Percentiles rank a stretch among this genome's conserved stretches.
phyloP scores from a whole-genome alignment of 2,797 vertebrate species.

The Peromyscus aztecus region DNA sequence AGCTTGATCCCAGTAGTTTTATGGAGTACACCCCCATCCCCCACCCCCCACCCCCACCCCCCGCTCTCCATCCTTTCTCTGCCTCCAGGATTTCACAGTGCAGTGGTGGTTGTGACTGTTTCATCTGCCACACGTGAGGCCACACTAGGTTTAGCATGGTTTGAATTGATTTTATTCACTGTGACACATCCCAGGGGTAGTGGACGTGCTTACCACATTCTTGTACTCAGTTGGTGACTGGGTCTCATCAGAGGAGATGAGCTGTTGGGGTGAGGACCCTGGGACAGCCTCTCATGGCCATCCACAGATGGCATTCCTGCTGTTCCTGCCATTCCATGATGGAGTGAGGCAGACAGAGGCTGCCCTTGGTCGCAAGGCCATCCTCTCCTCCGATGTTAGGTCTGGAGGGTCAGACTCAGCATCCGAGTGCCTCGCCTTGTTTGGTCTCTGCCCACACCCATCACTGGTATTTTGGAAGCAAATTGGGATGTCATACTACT shows the following conservation, averaged over 20 bases:
- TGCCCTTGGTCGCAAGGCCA: background rate
- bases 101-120: background rate
- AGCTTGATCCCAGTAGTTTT: background rate
- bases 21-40: background rate
- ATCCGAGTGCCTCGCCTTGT: rapidly evolving
- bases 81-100: background rate
- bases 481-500: background rate
- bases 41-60: too few species aligned
- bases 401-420: background rate
- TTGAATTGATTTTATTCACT: background rate
- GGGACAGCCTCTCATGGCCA: background rate
- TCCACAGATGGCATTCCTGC: background rate
- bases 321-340: background rate
- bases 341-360: background rate
- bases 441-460: background rate
- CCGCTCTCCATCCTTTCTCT: background rate
- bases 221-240: background rate
- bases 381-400: background rate
- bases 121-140: rapidly evolving
- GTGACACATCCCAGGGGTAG: background rate
- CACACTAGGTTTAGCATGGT: background rate
- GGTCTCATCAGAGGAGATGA: background rate
- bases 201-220: too few species aligned
- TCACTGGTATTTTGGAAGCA: background rate
- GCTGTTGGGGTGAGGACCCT: background rate